Percentiles rank a stretch among this genome's conserved stretches.
Conservation (phyloP, 2,797 vertebrate species). For the Buceros bicornis region DNA sequence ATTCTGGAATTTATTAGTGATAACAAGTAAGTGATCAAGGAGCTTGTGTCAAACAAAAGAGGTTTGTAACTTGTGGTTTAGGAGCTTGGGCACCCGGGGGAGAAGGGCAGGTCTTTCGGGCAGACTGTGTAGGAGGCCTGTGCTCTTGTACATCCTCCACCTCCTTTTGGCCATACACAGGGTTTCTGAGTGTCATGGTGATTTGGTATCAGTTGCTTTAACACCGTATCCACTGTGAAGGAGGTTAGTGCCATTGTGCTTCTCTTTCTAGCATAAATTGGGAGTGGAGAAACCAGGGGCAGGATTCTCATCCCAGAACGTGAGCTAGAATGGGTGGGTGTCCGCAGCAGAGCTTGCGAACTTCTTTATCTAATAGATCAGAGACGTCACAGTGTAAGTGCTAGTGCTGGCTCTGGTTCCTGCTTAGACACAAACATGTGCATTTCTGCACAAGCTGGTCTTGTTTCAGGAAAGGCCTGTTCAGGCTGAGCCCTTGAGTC, state of each 20-base stretch:
- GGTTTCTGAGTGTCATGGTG: background rate
- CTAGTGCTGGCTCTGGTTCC: background rate
- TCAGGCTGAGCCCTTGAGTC: background rate
- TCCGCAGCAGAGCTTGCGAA: background rate
- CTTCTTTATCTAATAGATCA: background rate
- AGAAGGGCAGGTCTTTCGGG: background rate
- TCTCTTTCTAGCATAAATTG: background rate
- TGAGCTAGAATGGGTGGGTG: background rate
- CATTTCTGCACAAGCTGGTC: background rate
- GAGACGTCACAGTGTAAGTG: background rate
- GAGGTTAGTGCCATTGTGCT: background rate
- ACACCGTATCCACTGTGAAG: background rate
- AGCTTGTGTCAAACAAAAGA: background rate
- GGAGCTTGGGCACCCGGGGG: background rate
- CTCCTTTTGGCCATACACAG: background rate
- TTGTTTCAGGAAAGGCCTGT: background rate
- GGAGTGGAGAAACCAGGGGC: background rate
- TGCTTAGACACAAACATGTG: background rate
- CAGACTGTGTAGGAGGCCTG: accelerated
- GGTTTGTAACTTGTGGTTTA: accelerated
- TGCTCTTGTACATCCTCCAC: background rate
- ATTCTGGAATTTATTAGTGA: slow-evolving; percentile 99
- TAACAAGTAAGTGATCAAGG: slow-evolving; percentile 89
- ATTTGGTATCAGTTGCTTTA: background rate
- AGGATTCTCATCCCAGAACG: background rate